phyloP scores from a whole-genome alignment of 2,113 vertebrate genomes.

The Psilopogon haemacephalus region DNA sequence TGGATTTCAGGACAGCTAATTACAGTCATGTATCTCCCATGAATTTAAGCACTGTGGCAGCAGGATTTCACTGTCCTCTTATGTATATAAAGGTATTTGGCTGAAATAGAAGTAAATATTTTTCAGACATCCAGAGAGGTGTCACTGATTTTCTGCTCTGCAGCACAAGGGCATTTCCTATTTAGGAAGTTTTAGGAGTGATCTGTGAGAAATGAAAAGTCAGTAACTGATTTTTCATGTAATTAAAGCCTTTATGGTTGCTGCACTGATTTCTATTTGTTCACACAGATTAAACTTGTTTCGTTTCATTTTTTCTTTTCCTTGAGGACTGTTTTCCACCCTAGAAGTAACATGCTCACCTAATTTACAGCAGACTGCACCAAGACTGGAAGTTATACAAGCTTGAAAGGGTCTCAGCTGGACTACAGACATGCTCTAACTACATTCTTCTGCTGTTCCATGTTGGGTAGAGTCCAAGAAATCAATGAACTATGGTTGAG shows the following conservation, averaged over 20 bases:
- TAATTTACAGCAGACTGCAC: neutral
- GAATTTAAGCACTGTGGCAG: neutral
- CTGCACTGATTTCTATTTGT: neutral
- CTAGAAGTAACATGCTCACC: fast-evolving
- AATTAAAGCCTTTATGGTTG: neutral
- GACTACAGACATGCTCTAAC: neutral
- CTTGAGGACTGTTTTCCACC: too few relatives aligned
- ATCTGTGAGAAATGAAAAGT: neutral
- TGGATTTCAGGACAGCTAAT: neutral
- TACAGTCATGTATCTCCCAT: neutral
- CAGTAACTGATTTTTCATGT: neutral
- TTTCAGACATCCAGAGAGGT: neutral
- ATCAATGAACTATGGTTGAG: fast-evolving
- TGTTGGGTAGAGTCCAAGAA: neutral
- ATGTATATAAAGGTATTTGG: neutral
- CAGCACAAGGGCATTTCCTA: neutral
- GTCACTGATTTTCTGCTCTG: neutral
- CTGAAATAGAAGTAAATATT: neutral
- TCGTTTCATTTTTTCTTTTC: neutral
- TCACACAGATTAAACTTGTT: neutral
- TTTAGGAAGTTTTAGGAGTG: neutral
- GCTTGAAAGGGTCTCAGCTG: neutral
- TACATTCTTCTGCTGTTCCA: fast-evolving
- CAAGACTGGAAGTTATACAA: neutral
- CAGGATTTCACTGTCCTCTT: neutral